A percentile compares a stretch with the other conserved stretches of the same genome.
These are phyloP conservation scores for Protonibea diacanthus DNA, from an alignment of 2,797 vertebrate species.

Conservation along the genomic window DNA sequence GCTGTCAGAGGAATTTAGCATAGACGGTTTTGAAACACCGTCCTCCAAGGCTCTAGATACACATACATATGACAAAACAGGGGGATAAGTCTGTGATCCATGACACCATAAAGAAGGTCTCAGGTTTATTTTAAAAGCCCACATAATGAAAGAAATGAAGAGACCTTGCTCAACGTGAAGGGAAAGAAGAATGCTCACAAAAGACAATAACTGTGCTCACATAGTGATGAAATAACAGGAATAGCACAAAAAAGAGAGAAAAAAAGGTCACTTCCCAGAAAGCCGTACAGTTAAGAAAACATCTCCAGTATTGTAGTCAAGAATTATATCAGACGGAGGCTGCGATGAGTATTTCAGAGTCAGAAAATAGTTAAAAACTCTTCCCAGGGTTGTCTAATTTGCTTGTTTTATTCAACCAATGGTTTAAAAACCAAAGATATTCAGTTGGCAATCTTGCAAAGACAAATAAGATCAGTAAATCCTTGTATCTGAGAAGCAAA, in stretches of 20 bases:
- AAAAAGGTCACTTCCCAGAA: not conserved
- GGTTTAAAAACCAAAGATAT: not conserved
- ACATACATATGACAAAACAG: not conserved
- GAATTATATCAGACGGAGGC: not conserved
- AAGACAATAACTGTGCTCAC: not conserved
- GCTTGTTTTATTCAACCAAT: not conserved
- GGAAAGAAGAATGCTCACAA: not conserved
- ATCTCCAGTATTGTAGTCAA: not conserved
- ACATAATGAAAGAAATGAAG: not conserved
- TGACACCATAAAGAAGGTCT: not conserved
- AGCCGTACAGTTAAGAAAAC: not conserved
- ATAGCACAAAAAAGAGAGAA: not conserved
- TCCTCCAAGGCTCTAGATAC: constrained; percentile 13
- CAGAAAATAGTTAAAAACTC: not conserved
- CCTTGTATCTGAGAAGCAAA: not conserved
- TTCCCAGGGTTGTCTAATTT: not conserved
- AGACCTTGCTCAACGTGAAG: not conserved
- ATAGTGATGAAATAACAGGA: not conserved
- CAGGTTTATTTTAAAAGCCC: constrained; percentile 13
- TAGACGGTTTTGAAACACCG: constrained; percentile 44
- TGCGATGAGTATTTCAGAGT: not conserved
- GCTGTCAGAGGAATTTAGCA: constrained; percentile 80
- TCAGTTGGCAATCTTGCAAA: not conserved
- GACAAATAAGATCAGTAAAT: not conserved
- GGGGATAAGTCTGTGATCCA: not conserved